Percentiles rank a stretch among this genome's conserved stretches.
Evolutionary conservation across 2,797 vertebrate species (phyloP).

Genomic region (Enteromius paludinosus): DNA sequence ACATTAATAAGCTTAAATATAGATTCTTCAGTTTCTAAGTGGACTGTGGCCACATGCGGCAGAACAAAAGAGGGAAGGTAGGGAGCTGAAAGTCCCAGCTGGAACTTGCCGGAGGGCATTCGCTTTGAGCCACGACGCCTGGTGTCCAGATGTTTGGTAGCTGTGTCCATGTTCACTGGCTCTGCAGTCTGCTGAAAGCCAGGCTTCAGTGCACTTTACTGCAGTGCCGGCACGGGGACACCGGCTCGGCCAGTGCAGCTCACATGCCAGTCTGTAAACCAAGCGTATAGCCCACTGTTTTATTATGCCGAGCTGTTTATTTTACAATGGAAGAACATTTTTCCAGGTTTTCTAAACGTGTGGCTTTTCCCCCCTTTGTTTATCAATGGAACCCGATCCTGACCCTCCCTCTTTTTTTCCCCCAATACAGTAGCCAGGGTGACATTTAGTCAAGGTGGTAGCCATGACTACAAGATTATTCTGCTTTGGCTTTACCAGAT

Average conservation of each 20-base stretch:
- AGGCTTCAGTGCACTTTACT: constrained; percentile 58
- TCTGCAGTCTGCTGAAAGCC: constrained; percentile 50
- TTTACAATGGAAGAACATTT: constrained; percentile 32
- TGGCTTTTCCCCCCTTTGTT: constrained; percentile 7
- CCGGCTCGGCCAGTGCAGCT: constrained; percentile 27
- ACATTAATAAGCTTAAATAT: constrained; percentile 46
- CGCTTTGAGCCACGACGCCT: constrained; percentile 59
- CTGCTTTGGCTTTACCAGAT: constrained; percentile 36
- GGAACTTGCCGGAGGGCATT: constrained; percentile 55
- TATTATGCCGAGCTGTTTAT: constrained; percentile 46
- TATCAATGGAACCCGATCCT: constrained; percentile 24
- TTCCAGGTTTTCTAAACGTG: constrained; percentile 42
- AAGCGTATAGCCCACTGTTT: constrained; percentile 47
- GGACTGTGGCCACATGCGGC: constrained; percentile 38
- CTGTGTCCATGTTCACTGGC: constrained; percentile 51
- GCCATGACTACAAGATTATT: constrained; percentile 50
- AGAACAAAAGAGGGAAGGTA: constrained; percentile 67
- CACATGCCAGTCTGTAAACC: constrained; percentile 56
- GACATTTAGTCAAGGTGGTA: constrained; percentile 58
- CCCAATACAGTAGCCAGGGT: constrained; percentile 26
- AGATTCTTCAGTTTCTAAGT: constrained; percentile 25
- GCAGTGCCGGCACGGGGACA: constrained; percentile 50
- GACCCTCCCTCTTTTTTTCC: constrained; percentile 27
- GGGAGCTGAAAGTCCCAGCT: constrained; percentile 46
- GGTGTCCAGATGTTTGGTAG: constrained; percentile 67